Conservation (phyloP, 2,888 invertebrate species). For the Andricus curvator region DNA sequence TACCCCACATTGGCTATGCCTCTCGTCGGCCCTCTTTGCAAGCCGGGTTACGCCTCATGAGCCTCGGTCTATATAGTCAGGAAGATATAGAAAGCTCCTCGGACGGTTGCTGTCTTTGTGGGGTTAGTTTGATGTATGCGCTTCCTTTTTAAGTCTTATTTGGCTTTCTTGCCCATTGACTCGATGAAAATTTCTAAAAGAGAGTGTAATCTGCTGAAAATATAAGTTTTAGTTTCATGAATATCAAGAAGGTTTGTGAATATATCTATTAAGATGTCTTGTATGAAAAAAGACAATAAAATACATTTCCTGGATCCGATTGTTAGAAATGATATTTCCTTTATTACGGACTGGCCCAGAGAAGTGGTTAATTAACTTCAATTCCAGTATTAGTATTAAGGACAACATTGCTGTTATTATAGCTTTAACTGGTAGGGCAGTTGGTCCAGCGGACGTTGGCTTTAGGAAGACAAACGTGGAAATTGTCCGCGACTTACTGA, state of each 20-base stretch:
- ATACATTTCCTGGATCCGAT: too few relatives aligned
- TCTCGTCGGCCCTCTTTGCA: slow-evolving; percentile 39
- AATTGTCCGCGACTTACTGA: too few relatives aligned
- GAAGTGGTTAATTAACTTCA: too few relatives aligned
- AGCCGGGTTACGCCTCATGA: slow-evolving; percentile 47
- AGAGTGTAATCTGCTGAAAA: slow-evolving; percentile 19
- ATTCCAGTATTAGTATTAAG: too few relatives aligned
- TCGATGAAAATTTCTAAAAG: slow-evolving; percentile 2
- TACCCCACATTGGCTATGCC: slow-evolving; percentile 60
- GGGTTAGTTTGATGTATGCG: slow-evolving; percentile 57
- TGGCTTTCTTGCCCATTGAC: slow-evolving; percentile 43
- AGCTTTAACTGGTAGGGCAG: too few relatives aligned
- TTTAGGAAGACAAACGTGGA: too few relatives aligned
- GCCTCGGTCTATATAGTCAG: slow-evolving; percentile 43
- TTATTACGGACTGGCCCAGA: too few relatives aligned
- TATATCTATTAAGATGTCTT: too few relatives aligned
- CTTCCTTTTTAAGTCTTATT: slow-evolving; percentile 49
- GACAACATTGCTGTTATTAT: too few relatives aligned
- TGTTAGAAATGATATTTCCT: too few relatives aligned
- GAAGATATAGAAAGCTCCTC: slow-evolving; percentile 44
- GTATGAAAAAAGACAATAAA: too few relatives aligned
- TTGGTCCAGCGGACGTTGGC: too few relatives aligned
- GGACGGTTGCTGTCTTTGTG: slow-evolving; percentile 44
- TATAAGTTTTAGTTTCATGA: slow-evolving; percentile 18
- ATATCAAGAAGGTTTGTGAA: background rate